Evolutionary conservation across 2,797 vertebrate species (phyloP).

Genomic region (Mus caroli): DNA sequence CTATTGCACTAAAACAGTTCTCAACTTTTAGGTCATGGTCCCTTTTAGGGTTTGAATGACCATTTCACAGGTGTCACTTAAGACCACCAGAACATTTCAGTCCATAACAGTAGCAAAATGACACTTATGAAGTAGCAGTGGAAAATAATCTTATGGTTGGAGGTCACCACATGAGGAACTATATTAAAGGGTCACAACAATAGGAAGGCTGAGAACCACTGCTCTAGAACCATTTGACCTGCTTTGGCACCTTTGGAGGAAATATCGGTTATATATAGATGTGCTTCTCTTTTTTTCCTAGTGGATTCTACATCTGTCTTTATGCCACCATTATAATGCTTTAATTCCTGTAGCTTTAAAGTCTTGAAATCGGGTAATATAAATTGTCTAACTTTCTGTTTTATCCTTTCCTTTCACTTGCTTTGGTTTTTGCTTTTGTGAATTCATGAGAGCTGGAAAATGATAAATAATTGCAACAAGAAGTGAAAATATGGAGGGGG

Average conservation of each 20-base stretch:
- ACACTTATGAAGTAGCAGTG: not conserved
- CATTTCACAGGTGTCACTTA: not conserved
- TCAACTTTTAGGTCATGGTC: not conserved
- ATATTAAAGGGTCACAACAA: not conserved
- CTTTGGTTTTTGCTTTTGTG: not conserved
- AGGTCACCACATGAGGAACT: not conserved
- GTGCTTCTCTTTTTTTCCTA: slow-evolving; percentile 38
- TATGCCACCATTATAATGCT: not conserved
- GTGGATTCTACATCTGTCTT: slow-evolving; percentile 19
- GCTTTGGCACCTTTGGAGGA: slow-evolving; percentile 28
- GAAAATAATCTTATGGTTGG: not conserved
- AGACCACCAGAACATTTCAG: not conserved
- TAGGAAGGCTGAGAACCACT: not conserved
- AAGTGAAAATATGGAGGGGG: slow-evolving; percentile 43
- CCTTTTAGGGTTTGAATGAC: not conserved
- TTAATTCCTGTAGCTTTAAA: slow-evolving; percentile 51
- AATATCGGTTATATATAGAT: slow-evolving; percentile 1
- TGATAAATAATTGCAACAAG: slow-evolving; percentile 61
- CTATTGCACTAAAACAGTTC: not conserved
- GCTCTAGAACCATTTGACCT: slow-evolving; percentile 41
- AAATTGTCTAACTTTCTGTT: slow-evolving; percentile 33
- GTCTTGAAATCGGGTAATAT: not conserved
- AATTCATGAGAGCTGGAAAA: slow-evolving; percentile 45
- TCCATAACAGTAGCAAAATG: not conserved
- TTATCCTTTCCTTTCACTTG: slow-evolving; percentile 45